Evolutionary conservation across 2,113 vertebrate genomes (phyloP).

Genomic region (Pholis gunnellus): DNA sequence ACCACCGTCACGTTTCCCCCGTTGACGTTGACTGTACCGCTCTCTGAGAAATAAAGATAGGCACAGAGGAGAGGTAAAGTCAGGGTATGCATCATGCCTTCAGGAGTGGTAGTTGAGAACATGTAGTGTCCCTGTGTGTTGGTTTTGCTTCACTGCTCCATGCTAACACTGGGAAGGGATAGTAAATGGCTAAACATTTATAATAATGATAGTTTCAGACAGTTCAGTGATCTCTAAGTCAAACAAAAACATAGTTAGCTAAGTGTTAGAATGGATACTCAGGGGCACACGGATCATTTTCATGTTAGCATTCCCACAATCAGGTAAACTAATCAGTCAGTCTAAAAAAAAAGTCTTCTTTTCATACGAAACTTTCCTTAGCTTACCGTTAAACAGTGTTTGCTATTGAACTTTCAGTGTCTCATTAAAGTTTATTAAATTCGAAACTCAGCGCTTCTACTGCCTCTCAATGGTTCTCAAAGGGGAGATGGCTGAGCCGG

Average conservation of each 20-base stretch:
- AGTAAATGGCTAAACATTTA: neutral
- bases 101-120: neutral
- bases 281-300: no score
- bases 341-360: no score
- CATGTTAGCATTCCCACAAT: no score
- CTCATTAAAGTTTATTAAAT: neutral
- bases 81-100: neutral
- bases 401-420: neutral
- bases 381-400: neutral
- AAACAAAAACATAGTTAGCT: neutral
- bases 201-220: neutral
- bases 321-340: no score
- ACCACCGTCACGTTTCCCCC: constrained; percentile 73
- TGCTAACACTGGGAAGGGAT: neutral
- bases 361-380: neutral
- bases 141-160: neutral
- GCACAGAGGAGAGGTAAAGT: neutral
- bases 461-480: neutral
- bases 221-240: neutral
- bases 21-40: constrained; percentile 83
- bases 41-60: constrained; percentile 76
- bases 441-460: no score
- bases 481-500: neutral
- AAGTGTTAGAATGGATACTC: no score
- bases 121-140: neutral